Base-by-base conservation (phyloP, 2,113 vertebrate species). In the Cheirogaleus medius region DNA sequence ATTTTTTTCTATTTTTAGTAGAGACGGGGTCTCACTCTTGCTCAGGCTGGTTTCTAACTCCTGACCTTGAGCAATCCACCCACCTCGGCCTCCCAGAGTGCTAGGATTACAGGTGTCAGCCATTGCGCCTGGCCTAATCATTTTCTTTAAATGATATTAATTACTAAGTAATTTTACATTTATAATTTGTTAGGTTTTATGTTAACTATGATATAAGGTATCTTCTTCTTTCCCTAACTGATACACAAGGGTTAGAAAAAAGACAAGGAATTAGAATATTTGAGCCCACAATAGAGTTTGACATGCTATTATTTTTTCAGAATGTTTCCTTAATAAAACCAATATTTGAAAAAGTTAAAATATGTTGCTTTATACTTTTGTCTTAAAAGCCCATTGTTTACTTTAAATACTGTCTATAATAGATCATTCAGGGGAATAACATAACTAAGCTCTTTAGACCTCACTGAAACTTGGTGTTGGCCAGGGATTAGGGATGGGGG, bases 81-180 rank as follows among this genome's bases (percentile, higher is more conserved):
- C n/a, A n/a, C n/a, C n/a, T n/a, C n/a, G n/a, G n/a, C n/a, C n/a
- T n/a, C n/a, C n/a, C n/a, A n/a, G n/a, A n/a, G n/a, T n/a, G n/a
- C n/a, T n/a, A n/a, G n/a, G n/a, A n/a, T n/a, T n/a, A n/a, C n/a
- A n/a, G n/a, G n/a, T n/a, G n/a, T n/a, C n/a, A n/a, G n/a, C n/a
- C n/a, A n/a, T n/a, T n/a, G n/a, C n/a, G n/a, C n/a, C n/a, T n/a
- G n/a, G n/a, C n/a, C n/a, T 92, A 90, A 58, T 69, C 1, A 77
- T 47, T 78, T 78, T 60, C 66, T 54, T 96, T 68, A 80, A 93
- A 44, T 60, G 7, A 60, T 47, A 90, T 64, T 68, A 96, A 90
- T 66, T 81, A 44, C 42, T 89, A 32, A 39, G 27, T 92, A 52
- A 94, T 96, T 93, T 85, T 86, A 76, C 23, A 87, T 94, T 82